These are phyloP conservation scores for Cantharis rufa DNA, from an alignment of 2,888 invertebrate species.

Conservation along the genomic window DNA sequence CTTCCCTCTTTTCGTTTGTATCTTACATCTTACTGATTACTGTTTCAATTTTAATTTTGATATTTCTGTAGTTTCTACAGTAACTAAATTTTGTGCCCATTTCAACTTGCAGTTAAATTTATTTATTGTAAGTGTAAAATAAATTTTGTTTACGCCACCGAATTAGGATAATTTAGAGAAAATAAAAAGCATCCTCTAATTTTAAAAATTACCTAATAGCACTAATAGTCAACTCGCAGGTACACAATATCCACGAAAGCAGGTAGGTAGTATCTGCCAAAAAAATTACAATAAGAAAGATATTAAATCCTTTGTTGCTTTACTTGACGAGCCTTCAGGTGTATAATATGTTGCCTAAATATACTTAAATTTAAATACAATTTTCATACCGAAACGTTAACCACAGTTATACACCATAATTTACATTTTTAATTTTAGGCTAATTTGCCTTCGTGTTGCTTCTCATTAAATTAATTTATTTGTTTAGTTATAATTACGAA, in stretches of 20 bases:
- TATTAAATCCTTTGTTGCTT: background rate
- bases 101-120: too few relatives aligned
- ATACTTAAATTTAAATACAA: background rate
- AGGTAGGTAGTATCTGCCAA: background rate
- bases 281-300: background rate
- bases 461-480: background rate
- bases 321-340: background rate
- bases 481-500: background rate
- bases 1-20: too few relatives aligned
- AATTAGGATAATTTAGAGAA: background rate
- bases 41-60: too few relatives aligned
- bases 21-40: too few relatives aligned
- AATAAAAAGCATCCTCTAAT: background rate
- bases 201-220: background rate
- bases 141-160: background rate
- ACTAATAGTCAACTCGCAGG: too few relatives aligned
- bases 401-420: background rate
- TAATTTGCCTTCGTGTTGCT: background rate
- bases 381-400: background rate
- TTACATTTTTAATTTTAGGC: background rate
- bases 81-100: too few relatives aligned
- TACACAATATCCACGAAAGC: background rate
- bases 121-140: too few relatives aligned
- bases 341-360: background rate
- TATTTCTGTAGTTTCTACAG: too few relatives aligned